These are phyloP conservation scores for Cyrtorhinus lividipennis DNA, from an alignment of 1,140 invertebrate genomes.

Conservation along the genomic window DNA sequence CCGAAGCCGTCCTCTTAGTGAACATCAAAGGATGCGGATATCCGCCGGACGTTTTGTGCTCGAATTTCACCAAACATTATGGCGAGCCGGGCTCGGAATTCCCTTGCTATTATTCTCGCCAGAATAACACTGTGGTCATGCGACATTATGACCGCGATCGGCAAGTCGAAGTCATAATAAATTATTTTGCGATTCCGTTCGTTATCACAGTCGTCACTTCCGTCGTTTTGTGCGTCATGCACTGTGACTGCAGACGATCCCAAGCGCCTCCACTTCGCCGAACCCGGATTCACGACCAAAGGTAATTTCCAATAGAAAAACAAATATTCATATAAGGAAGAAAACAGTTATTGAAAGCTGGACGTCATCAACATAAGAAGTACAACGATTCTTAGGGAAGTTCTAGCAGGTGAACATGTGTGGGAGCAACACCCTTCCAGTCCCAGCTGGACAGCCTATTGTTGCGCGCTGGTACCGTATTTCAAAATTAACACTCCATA, in stretches of 20 bases:
- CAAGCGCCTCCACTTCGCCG: constrained; percentile 35
- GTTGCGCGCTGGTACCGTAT: too few relatives aligned
- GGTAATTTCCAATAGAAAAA: too few relatives aligned
- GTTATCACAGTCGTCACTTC: constrained; percentile 66
- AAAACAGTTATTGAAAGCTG: too few relatives aligned
- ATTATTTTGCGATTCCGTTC: constrained; percentile 66
- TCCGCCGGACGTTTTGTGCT: constrained; percentile 67
- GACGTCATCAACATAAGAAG: too few relatives aligned
- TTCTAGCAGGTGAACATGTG: too few relatives aligned
- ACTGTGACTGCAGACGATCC: constrained; percentile 57
- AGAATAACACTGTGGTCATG: constrained; percentile 64
- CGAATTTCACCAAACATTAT: constrained; percentile 60
- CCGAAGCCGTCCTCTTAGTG: constrained; percentile 51
- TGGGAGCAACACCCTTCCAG: too few relatives aligned
- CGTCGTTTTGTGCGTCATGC: constrained; percentile 65
- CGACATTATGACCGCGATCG: constrained; percentile 62
- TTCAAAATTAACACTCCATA: too few relatives aligned
- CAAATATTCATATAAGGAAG: too few relatives aligned
- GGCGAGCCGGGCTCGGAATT: constrained; percentile 60
- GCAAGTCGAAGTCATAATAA: constrained; percentile 59
- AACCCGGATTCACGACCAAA: constrained; percentile 36
- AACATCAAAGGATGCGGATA: constrained; percentile 82
- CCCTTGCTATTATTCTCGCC: constrained; percentile 67
- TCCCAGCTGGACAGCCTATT: too few relatives aligned
- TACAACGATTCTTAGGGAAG: too few relatives aligned